phyloP scores from a whole-genome alignment of 2,888 invertebrate genomes.

The Nowickia ferox region DNA sequence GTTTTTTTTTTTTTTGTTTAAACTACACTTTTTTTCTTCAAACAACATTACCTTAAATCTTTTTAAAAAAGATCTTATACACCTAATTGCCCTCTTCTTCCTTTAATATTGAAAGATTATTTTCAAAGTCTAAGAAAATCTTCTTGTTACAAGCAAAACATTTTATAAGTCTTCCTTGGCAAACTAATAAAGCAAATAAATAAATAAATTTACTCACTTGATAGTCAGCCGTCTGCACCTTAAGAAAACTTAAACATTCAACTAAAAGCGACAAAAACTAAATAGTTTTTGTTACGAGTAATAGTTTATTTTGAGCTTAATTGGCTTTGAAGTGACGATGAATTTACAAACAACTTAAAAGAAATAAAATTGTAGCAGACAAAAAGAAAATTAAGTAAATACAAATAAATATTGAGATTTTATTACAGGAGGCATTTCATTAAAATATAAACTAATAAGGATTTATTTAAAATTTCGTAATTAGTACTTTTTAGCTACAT shows the following conservation, averaged over 20 bases:
- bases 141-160: conserved; percentile 41
- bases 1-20: no score
- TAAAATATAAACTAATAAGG: neutral
- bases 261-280: conserved; percentile 63
- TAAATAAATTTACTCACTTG: conserved; percentile 43
- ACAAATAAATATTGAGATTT: neutral
- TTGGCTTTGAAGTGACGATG: conserved; percentile 72
- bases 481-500: no score
- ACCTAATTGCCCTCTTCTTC: neutral
- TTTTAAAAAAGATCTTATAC: no score
- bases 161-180: conserved; percentile 61
- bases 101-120: neutral
- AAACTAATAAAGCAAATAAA: conserved; percentile 55
- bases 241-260: conserved; percentile 40
- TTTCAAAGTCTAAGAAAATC: neutral
- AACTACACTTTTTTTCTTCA: neutral
- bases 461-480: neutral
- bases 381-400: conserved; percentile 2
- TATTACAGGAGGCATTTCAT: neutral
- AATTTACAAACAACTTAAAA: conserved; percentile 35
- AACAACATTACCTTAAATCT: no score
- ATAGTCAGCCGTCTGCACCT: conserved; percentile 40
- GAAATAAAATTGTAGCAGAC: neutral
- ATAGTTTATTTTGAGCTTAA: conserved; percentile 72
- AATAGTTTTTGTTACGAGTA: conserved; percentile 65